Evolutionary conservation across 2,113 vertebrate genomes (phyloP).

Genomic region (Python bivittatus): DNA sequence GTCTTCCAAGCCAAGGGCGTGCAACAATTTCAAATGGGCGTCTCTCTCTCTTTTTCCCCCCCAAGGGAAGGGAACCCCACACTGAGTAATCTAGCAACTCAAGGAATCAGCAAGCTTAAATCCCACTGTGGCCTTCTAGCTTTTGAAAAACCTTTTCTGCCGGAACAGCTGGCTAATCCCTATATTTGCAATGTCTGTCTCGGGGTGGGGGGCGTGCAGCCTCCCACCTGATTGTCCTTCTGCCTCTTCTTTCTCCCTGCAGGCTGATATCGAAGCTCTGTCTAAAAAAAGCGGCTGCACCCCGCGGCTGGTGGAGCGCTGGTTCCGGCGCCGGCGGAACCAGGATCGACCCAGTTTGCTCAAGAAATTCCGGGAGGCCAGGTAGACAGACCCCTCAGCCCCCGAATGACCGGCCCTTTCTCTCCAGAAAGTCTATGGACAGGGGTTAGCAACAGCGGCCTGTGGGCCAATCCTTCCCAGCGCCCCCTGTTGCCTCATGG

Average conservation of each 20-base stretch:
- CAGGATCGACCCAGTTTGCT: conserved; percentile 86
- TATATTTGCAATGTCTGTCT: background rate
- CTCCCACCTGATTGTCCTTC: too few species aligned
- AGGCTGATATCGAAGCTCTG: conserved; percentile 73
- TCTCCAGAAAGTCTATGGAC: background rate
- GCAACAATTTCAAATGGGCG: too few species aligned
- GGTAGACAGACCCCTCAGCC: conserved; percentile 66
- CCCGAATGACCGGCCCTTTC: background rate
- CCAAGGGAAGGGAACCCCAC: too few species aligned
- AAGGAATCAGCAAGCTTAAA: too few species aligned
- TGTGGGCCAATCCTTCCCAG: too few species aligned
- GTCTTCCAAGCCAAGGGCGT: too few species aligned
- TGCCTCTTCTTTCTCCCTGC: background rate
- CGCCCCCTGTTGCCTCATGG: background rate
- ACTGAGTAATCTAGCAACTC: too few species aligned
- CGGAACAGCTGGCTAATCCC: too few species aligned
- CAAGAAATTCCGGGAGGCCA: conserved; percentile 94
- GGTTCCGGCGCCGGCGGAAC: conserved; percentile 93
- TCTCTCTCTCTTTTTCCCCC: background rate
- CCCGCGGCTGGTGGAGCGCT: conserved; percentile 83
- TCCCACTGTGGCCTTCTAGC: too few species aligned
- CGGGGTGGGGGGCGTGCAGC: background rate
- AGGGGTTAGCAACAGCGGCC: background rate
- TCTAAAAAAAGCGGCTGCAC: conserved; percentile 67
- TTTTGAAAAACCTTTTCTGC: too few species aligned